A percentile compares a stretch with the other conserved stretches of the same genome.
phyloP scores from a whole-genome alignment of 2,888 invertebrate genomes.

The Clivina fossor region DNA sequence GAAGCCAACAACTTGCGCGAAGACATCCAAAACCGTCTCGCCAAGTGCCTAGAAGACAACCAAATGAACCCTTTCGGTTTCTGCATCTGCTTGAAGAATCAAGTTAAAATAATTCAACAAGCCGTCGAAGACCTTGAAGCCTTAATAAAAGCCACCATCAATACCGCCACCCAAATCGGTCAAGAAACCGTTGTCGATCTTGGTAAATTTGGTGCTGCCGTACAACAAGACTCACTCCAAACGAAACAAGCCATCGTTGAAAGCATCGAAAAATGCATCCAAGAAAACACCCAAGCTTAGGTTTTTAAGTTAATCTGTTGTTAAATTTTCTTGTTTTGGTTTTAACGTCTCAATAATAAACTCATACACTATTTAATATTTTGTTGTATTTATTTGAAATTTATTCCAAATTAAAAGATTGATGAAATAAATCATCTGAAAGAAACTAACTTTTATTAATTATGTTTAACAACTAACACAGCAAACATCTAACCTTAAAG shows the following conservation, averaged over 20 bases:
- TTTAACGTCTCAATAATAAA: too few relatives aligned
- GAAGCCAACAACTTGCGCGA: background rate
- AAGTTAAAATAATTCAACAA: conserved; percentile 2
- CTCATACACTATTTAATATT: too few relatives aligned
- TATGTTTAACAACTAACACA: too few relatives aligned
- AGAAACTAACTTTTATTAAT: too few relatives aligned
- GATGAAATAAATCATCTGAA: too few relatives aligned
- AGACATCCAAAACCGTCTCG: background rate
- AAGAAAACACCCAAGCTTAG: too few relatives aligned
- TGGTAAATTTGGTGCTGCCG: background rate
- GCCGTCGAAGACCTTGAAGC: background rate
- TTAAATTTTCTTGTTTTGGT: too few relatives aligned
- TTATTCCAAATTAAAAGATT: too few relatives aligned
- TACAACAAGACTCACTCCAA: background rate
- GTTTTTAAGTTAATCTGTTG: too few relatives aligned
- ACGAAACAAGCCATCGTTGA: background rate
- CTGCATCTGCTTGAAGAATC: background rate
- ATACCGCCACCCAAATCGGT: conserved; percentile 2
- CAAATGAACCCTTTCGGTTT: background rate
- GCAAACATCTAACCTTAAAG: too few relatives aligned
- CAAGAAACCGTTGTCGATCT: background rate
- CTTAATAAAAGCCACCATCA: background rate
- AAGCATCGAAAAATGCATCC: conserved; percentile 15
- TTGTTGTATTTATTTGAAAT: too few relatives aligned
- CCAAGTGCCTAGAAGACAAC: conserved; percentile 12